These are phyloP conservation scores for Saguinus midas DNA, from an alignment of 2,113 vertebrate genomes.

Conservation along the genomic window DNA sequence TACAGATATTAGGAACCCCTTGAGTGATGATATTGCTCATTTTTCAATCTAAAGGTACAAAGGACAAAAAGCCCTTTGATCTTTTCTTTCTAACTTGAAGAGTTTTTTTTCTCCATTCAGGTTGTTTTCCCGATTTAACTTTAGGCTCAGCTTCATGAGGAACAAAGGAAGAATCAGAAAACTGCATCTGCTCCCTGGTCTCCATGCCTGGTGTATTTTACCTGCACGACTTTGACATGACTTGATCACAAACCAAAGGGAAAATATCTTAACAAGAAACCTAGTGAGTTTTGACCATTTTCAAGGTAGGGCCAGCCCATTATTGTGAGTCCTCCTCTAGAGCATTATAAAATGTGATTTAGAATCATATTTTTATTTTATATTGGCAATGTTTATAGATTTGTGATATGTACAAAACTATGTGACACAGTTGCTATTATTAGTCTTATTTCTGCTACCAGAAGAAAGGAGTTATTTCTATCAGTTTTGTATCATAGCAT, in stretches of 20 bases:
- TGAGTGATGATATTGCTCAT: background rate
- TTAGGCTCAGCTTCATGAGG: background rate
- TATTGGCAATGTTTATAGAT: background rate
- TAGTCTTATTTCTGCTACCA: background rate
- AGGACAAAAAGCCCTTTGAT: background rate
- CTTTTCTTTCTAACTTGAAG: background rate
- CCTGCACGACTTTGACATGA: background rate
- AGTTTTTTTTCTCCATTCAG: background rate
- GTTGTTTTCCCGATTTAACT: background rate
- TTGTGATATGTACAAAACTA: background rate
- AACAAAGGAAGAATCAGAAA: background rate
- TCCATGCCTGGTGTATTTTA: background rate
- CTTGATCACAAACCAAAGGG: background rate
- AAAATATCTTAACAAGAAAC: background rate
- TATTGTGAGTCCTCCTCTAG: background rate
- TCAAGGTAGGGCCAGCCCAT: background rate
- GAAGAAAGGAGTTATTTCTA: background rate
- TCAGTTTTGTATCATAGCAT: background rate
- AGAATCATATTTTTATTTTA: background rate
- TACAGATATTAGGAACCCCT: background rate
- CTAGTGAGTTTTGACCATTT: background rate
- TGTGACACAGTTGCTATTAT: background rate
- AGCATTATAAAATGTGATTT: background rate
- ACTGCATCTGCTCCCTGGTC: background rate
- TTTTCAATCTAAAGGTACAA: background rate